Percentiles rank a stretch among this genome's conserved stretches.
Conservation (phyloP, 2,113 vertebrate genomes). For the Salvator merianae region DNA sequence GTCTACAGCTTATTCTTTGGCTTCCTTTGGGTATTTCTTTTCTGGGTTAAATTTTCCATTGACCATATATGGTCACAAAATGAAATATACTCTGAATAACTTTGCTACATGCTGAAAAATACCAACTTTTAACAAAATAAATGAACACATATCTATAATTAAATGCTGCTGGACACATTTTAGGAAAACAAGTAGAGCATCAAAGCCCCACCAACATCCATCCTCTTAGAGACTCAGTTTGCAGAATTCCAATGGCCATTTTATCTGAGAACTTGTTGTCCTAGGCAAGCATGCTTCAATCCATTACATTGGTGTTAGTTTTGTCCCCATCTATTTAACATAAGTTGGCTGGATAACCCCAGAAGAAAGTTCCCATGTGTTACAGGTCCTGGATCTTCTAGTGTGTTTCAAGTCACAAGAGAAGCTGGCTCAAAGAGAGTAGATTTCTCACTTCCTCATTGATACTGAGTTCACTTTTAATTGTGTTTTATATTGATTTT, state of each 20-base stretch:
- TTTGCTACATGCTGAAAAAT: background rate
- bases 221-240: background rate
- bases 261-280: background rate
- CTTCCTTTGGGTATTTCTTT: background rate
- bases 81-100: constrained; percentile 10
- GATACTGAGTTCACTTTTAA: no score
- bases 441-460: no score
- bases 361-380: background rate
- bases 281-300: background rate
- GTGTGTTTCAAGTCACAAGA: background rate
- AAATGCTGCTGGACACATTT: constrained; percentile 21
- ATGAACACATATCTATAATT: constrained; percentile 51
- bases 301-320: background rate
- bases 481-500: no score
- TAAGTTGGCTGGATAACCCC: no score
- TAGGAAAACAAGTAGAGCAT: constrained; percentile 12
- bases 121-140: constrained; percentile 23
- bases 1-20: background rate
- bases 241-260: background rate
- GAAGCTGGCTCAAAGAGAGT: no score
- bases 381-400: background rate
- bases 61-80: constrained; percentile 53
- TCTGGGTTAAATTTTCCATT: constrained; percentile 48
- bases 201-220: constrained; percentile 3
- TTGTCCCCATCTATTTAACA: background rate